Base-by-base conservation (phyloP, 2,888 invertebrate genomes). In the Dysmachus trigonus region DNA sequence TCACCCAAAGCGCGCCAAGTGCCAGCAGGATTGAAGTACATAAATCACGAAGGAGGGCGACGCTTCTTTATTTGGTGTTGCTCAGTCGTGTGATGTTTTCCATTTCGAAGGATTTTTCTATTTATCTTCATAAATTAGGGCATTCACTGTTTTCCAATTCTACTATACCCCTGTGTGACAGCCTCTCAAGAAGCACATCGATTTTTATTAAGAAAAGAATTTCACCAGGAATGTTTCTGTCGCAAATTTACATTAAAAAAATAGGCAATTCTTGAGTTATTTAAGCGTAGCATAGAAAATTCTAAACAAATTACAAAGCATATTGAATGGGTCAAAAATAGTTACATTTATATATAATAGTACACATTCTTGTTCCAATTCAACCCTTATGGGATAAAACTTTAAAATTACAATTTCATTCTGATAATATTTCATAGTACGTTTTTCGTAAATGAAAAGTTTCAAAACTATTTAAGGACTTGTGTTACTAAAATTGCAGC, bases 121-220 rank as follows among this genome's bases (percentile, higher is more conserved):
- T 76, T 76, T 76, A 76, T 76, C 76, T 76, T 76, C 35, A 76
- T 76, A 76, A 76, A 76, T 76, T 76, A 76, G 33, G 38, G 76
- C 38, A 76, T 76, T 22, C 35, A 76, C 35, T 35, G 76, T 41
- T 76, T 76, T 38, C 76, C 41, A 76, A 76, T 76, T 76, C 38
- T 13, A 76, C 35, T 35, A 18, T n/a, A n/a, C n/a, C 8, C 33
- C 35, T 41, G 15, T 41, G 15, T 76, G 38, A 38, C 22, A 76
- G 76, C 22, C 22, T 38, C 76, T 76, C 38, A 76, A 76, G 13
- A 76, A 38, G 22, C 35, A 22, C 38, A 35, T 76, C 22, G 76
- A 76, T 76, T 76, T 76, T 76, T 35, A 76, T 74, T 62, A 62
- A 62, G 22, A 18, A 62, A 18, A 8, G 62, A 62, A 27, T 62